Evolutionary conservation across 2,888 invertebrate species (phyloP), one percentile per base, ranked within the genome.

Genomic region (Lapara coniferarum): DNA sequence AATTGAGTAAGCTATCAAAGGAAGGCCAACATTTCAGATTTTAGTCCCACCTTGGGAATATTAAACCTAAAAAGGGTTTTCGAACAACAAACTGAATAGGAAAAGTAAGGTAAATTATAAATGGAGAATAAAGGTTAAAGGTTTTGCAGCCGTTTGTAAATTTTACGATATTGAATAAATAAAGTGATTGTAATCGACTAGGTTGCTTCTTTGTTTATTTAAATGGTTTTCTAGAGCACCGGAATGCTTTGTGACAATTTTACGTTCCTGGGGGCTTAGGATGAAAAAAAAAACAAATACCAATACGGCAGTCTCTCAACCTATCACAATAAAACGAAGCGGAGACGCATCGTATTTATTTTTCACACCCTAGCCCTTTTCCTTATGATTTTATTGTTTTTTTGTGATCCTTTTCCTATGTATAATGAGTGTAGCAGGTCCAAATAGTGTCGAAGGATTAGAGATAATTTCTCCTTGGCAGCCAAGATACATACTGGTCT

Each of bases 141-240:
- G 49, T 63, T 19, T 19, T 46, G 13, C 8, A 12, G 19, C 63
- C 13, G 49, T 49, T 63, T 49, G 49, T 63, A 49, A 25, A 56
- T 13, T 49, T 63, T 63, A 63, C 46, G 49, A 49, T 13, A 49
- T 73, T 57, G 19, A 56, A 51, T 70, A 46, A 30, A 58, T 46
- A 55, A 52, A 25, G 46, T 63, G 63, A 63, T 63, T 63, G 49
- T 19, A 63, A 63, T 63, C 19, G 19, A 49, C 19, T 25, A 2
- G 19, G 13, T 6, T 6, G 7, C 16, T 46, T 46, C 46, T 63
- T 63, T 46, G 46, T 46, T 44, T 44, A 13, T 19, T 16, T 46
- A 16, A 63, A 16, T 63, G 46, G 49, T 13, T 63, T 46, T 59
- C 16, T 19, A 12, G 10, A 56, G 25, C 25, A 53, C 16, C 16